phyloP scores from a whole-genome alignment of 2,797 vertebrate species.

The Acanthopagrus latus region DNA sequence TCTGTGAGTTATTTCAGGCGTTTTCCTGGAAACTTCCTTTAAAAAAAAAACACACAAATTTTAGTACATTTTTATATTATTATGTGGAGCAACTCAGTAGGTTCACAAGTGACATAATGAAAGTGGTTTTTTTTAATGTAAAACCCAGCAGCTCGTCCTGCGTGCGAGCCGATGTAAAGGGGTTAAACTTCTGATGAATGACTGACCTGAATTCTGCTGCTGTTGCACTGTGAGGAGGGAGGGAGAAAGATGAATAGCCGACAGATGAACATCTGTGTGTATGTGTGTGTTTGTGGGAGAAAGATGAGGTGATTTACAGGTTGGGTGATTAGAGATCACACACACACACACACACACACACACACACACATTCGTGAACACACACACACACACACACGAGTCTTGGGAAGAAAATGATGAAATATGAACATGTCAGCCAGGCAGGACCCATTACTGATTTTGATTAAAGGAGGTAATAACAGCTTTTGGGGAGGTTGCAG shows the following conservation, averaged over 20 bases:
- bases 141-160: neutral
- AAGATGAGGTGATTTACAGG: slow-evolving; percentile 38
- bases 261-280: slow-evolving; percentile 12
- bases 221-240: neutral
- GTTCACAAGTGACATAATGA: neutral
- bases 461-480: slow-evolving; percentile 69
- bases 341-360: slow-evolving; percentile 23
- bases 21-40: too few species aligned
- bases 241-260: slow-evolving; percentile 8
- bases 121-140: too few species aligned
- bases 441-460: slow-evolving; percentile 56
- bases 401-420: slow-evolving; percentile 51
- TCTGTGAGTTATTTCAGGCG: too few species aligned
- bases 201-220: slow-evolving; percentile 39
- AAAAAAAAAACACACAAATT: too few species aligned
- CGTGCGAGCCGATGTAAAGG: neutral
- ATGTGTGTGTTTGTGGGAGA: slow-evolving; percentile 10
- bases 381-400: slow-evolving; percentile 33
- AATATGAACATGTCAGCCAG: slow-evolving; percentile 59
- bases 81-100: neutral
- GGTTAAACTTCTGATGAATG: slow-evolving; percentile 37
- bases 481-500: slow-evolving; percentile 45
- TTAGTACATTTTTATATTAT: neutral
- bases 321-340: slow-evolving; percentile 29
- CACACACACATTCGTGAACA: slow-evolving; percentile 7